phyloP scores from a whole-genome alignment of 2,113 vertebrate genomes.

The Petrocephalus zakoni region DNA sequence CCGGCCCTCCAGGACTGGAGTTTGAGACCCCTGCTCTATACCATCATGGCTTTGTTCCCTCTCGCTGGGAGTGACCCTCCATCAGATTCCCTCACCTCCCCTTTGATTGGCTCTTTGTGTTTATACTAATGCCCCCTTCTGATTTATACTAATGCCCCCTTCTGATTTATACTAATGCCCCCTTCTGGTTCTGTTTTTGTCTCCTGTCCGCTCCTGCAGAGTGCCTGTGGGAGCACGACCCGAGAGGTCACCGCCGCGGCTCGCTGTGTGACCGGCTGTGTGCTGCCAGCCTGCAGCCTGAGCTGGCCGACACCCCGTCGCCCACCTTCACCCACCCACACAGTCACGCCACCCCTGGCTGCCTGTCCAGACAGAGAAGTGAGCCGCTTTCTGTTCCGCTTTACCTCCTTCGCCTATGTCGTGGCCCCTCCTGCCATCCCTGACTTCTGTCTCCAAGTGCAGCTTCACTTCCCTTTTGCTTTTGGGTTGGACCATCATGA shows the following conservation, averaged over 20 bases:
- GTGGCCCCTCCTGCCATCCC: no score
- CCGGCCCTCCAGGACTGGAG: no score
- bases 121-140: neutral
- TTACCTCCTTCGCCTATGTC: neutral
- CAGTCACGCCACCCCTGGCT: slow-evolving; percentile 37
- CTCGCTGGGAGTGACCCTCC: neutral
- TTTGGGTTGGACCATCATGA: neutral
- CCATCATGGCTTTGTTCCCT: neutral
- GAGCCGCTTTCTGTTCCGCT: slow-evolving; percentile 11
- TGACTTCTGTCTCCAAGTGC: neutral
- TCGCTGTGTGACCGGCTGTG: slow-evolving; percentile 49
- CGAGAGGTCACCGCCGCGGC: slow-evolving; percentile 37
- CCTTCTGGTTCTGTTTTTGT: neutral
- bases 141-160: neutral
- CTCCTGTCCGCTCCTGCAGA: slow-evolving; percentile 43
- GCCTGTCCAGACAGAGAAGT: slow-evolving; percentile 47
- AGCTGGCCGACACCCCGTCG: slow-evolving; percentile 39
- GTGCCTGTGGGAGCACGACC: slow-evolving; percentile 37
- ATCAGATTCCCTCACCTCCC: neutral
- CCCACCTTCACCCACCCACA: slow-evolving; percentile 45
- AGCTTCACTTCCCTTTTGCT: neutral
- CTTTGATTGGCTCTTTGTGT: neutral
- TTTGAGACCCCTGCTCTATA: no score
- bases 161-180: no score
- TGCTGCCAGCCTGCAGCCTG: slow-evolving; percentile 38